Evolutionary conservation across 2,888 invertebrate species (phyloP), one percentile per base, ranked within the genome.

Genomic region (Blomia tropicalis): DNA sequence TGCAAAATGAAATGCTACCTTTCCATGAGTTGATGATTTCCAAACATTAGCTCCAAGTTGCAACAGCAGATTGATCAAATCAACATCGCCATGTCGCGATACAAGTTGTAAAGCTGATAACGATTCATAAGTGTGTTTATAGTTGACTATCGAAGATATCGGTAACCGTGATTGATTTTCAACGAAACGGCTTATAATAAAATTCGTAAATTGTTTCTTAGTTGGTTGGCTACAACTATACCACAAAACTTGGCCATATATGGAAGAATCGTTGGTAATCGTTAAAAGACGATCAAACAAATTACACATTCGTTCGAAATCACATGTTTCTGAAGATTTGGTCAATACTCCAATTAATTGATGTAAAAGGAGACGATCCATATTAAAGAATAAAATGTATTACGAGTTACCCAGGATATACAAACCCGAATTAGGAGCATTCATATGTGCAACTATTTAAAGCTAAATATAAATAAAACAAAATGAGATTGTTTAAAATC

Each of bases 221-320:
- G 7, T 7, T n/a, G 7, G 7, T 14, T 47, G 22, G 7, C n/a
- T 22, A 7, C 7, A 7, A 27, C 51, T 25, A 27, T 19, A 47
- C 51, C 51, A 47, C 22, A 47, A 7, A 7, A 47, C 51, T 47
- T 47, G 51, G 22, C 51, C 51, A 11, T 11, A 27, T 11, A 7
- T 25, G 27, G 51, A 47, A 27, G 51, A 25, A 14, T 22, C 23
- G 7, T 47, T 27, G 27, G 51, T 19, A 7, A 27, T 19, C 7
- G 51, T 47, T 22, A 47, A n/a, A 11, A 47, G 51, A 47, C 51
- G 51, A 19, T 47, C 51, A 47, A 47, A 25, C 51, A 47, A n/a
- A 36, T 17, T 36, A 7, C 36, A 17, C 7, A 36, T 17, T 47
- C 51, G 23, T 7, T 47, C 51, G 7, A n/a, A 19, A 7, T 22